A percentile compares a stretch with the other conserved stretches of the same genome.
Evolutionary conservation across 1,140 invertebrate species (phyloP).

Genomic region (Linepithema humile): DNA sequence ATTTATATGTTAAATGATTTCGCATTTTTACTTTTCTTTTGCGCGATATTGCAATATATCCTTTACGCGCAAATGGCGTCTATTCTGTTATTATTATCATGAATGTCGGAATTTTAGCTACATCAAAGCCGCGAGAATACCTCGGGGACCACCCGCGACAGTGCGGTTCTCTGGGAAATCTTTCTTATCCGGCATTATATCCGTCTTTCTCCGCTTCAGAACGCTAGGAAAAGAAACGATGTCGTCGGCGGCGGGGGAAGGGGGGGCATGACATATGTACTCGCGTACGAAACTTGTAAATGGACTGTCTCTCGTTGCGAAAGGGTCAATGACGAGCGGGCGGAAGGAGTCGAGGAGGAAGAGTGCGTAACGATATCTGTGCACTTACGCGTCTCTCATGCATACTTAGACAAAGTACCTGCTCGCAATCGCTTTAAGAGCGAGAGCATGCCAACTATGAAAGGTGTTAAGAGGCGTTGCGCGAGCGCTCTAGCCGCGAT

Average conservation of each 20-base stretch:
- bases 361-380: constrained; percentile 69
- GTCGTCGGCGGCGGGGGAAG: not conserved
- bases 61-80: not conserved
- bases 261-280: not conserved
- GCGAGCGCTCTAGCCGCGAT: constrained; percentile 68
- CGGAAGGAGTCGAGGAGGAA: not conserved
- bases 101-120: not conserved
- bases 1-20: too few species aligned
- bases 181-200: constrained; percentile 50
- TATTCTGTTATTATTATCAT: constrained; percentile 12
- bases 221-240: constrained; percentile 12
- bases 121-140: constrained; percentile 19
- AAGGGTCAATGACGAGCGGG: constrained; percentile 28
- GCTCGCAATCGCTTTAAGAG: constrained; percentile 75
- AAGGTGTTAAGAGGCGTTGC: constrained; percentile 70
- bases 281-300: constrained; percentile 62
- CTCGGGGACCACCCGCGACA: constrained; percentile 32
- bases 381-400: constrained; percentile 73
- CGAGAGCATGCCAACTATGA: constrained; percentile 72
- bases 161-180: constrained; percentile 31
- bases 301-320: constrained; percentile 28
- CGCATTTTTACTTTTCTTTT: not conserved
- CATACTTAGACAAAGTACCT: constrained; percentile 77
- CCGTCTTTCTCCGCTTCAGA: constrained; percentile 37
- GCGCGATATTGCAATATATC: not conserved